phyloP scores from a whole-genome alignment of 2,797 vertebrate species.

The Semotilus atromaculatus region DNA sequence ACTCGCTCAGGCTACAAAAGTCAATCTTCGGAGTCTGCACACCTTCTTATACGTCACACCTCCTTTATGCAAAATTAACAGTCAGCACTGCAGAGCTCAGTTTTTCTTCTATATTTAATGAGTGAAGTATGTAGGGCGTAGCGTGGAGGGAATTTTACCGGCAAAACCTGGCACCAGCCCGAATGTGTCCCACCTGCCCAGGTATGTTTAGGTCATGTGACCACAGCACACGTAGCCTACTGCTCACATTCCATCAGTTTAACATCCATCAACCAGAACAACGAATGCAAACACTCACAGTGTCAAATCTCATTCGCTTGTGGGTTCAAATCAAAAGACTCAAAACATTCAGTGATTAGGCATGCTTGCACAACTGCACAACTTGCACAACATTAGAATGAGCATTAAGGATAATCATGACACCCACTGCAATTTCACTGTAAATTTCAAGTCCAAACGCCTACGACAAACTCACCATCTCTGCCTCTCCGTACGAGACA shows the following conservation, averaged over 20 bases:
- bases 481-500: neutral
- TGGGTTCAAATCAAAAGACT: neutral
- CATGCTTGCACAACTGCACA: constrained; percentile 1
- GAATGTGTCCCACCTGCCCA: constrained; percentile 16
- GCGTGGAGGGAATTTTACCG: neutral
- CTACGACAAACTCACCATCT: neutral
- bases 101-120: constrained; percentile 13
- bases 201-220: constrained; percentile 14
- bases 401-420: neutral
- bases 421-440: neutral
- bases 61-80: neutral
- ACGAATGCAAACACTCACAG: neutral
- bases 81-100: neutral
- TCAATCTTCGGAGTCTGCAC: neutral
- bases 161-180: neutral
- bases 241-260: constrained; percentile 3
- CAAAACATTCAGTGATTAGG: neutral
- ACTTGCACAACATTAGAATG: neutral
- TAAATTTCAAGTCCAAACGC: neutral
- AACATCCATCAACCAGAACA: neutral
- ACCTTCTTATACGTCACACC: neutral
- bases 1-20: neutral
- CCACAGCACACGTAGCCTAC: neutral
- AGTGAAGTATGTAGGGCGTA: constrained; percentile 1
- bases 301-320: neutral